Evolutionary conservation across 2,113 vertebrate species (phyloP).

Genomic region (Manacus vitellinus): DNA sequence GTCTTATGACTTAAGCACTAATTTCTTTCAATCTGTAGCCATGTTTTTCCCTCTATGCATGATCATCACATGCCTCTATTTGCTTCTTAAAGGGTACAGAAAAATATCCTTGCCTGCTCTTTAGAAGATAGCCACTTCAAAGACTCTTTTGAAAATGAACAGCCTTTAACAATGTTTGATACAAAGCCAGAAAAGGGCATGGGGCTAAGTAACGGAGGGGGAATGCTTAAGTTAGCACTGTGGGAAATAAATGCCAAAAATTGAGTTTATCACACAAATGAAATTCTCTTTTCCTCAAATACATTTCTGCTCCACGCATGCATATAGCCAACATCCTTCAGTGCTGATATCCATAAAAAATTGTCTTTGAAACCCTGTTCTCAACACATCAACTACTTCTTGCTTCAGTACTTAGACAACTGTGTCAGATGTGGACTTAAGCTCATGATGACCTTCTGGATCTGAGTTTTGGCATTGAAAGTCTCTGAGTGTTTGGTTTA

Average conservation of each 20-base stretch:
- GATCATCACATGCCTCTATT: background rate
- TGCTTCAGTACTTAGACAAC: background rate
- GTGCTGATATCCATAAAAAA: background rate
- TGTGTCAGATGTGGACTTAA: background rate
- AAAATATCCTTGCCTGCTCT: constrained; percentile 52
- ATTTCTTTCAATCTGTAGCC: background rate
- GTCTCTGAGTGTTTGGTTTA: background rate
- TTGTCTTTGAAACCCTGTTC: background rate
- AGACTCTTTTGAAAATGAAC: constrained; percentile 50
- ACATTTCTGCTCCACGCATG: background rate
- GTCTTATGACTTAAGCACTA: background rate
- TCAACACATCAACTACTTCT: background rate
- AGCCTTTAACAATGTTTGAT: constrained; percentile 53
- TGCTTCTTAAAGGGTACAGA: constrained; percentile 51
- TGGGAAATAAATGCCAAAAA: constrained; percentile 43
- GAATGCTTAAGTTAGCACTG: constrained; percentile 4
- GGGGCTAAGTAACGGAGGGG: background rate
- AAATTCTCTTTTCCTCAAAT: background rate
- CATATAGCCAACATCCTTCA: background rate
- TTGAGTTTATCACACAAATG: background rate
- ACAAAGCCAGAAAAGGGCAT: constrained; percentile 42
- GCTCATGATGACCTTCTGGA: background rate
- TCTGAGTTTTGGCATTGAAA: background rate
- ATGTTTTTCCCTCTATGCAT: background rate
- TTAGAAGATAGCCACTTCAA: constrained; percentile 69